Evolutionary conservation across 2,797 vertebrate genomes (phyloP).

Genomic region (Chromis chromis): DNA sequence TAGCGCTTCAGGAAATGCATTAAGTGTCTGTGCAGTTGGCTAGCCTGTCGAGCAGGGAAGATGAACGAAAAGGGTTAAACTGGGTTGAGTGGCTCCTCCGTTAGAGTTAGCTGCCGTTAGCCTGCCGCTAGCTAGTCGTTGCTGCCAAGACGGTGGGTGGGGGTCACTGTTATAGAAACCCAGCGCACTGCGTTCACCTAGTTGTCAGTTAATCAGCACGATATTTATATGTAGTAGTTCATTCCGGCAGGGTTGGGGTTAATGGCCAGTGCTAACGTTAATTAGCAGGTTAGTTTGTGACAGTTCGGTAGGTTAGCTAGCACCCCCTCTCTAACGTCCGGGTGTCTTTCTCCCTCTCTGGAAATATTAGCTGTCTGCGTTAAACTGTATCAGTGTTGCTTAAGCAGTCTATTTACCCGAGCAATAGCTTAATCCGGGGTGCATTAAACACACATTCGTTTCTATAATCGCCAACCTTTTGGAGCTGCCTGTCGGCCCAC

Average conservation of each 20-base stretch:
- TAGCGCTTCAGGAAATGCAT: conserved; percentile 56
- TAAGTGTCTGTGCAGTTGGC: conserved; percentile 38
- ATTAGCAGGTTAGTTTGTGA: conserved; percentile 54
- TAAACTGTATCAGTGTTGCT: conserved; percentile 1
- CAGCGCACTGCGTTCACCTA: conserved; percentile 14
- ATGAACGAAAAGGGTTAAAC: conserved; percentile 75
- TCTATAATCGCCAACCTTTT: neutral
- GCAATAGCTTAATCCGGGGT: fast-evolving
- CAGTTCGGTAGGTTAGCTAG: conserved; percentile 62
- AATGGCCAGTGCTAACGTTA: conserved; percentile 1
- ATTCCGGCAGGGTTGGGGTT: neutral
- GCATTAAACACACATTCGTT: neutral
- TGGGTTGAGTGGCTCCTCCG: conserved; percentile 73
- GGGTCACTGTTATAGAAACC: conserved; percentile 48
- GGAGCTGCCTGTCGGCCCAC: conserved; percentile 26
- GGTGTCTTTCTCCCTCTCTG: conserved; percentile 37
- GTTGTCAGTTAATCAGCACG: neutral
- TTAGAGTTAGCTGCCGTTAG: conserved; percentile 66
- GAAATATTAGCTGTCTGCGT: conserved; percentile 16
- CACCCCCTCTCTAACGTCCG: conserved; percentile 64
- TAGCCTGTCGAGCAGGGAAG: conserved; percentile 47
- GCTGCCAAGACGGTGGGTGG: conserved; percentile 66
- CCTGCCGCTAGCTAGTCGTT: conserved; percentile 55
- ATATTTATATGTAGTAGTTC: neutral
- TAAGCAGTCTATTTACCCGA: neutral